Conservation (phyloP, 2,113 vertebrate species). For the Drymodes brunneopygia region DNA sequence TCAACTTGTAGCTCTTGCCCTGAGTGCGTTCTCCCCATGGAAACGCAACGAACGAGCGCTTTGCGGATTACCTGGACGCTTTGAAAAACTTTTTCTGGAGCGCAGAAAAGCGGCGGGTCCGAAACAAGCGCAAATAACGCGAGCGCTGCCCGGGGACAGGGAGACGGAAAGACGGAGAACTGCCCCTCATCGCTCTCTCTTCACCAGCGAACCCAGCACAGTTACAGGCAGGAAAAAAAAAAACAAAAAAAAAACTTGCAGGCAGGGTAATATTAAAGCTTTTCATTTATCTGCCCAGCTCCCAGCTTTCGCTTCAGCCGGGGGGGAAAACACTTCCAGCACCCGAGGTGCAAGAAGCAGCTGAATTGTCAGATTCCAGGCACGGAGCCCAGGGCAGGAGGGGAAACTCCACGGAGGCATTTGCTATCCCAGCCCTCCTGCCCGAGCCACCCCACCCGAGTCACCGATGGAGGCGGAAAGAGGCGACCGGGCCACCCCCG, state of each 20-base stretch:
- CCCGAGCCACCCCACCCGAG: neutral
- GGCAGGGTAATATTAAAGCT: neutral
- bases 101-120: neutral
- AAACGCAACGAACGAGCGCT: neutral
- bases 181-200: neutral
- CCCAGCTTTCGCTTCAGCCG: neutral
- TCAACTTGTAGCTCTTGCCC: neutral
- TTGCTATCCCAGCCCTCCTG: neutral
- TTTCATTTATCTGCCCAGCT: neutral
- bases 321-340: neutral
- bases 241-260: neutral
- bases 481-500: neutral
- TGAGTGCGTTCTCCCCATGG: neutral
- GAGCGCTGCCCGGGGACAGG: neutral
- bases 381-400: neutral
- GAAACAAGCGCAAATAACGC: neutral
- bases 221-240: neutral
- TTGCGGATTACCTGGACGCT: neutral
- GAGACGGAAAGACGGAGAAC: neutral
- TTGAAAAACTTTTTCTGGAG: neutral
- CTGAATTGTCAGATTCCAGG: slow-evolving; percentile 12
- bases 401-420: neutral
- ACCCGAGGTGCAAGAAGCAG: neutral
- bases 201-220: neutral
- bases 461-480: neutral